Percentiles rank a stretch among this genome's conserved stretches.
Evolutionary conservation across 2,888 invertebrate genomes (phyloP).

Genomic region (Spodoptera exigua): DNA sequence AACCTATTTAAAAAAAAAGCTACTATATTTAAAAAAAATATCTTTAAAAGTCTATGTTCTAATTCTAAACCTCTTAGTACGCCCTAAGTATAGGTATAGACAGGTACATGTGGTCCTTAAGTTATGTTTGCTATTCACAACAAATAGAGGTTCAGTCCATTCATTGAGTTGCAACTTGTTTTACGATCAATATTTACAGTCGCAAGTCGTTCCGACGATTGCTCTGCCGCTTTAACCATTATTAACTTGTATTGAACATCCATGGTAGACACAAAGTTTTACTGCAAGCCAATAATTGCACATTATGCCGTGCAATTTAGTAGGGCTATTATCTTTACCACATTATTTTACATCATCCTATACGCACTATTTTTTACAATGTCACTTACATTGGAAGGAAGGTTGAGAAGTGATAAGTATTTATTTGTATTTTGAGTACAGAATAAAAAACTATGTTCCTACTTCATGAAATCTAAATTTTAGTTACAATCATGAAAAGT

Average conservation of each 20-base stretch:
- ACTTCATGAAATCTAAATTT: too few relatives aligned
- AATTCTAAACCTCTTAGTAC: conserved; percentile 5
- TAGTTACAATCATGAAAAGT: too few relatives aligned
- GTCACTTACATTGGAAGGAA: too few relatives aligned
- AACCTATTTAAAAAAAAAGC: too few relatives aligned
- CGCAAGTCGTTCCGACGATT: conserved; percentile 37
- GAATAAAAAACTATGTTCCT: too few relatives aligned
- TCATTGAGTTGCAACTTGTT: conserved; percentile 29
- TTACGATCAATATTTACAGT: conserved; percentile 43
- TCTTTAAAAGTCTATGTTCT: too few relatives aligned
- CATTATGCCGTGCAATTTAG: conserved; percentile 8
- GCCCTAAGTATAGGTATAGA: neutral
- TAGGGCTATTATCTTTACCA: neutral
- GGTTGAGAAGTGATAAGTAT: too few relatives aligned
- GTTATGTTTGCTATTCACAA: conserved; percentile 35
- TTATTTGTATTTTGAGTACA: too few relatives aligned
- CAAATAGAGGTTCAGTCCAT: conserved; percentile 19
- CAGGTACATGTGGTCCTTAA: conserved; percentile 10
- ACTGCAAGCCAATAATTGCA: conserved; percentile 7
- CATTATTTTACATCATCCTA: too few relatives aligned
- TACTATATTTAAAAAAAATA: too few relatives aligned
- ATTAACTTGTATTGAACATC: conserved; percentile 19
- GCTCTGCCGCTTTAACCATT: conserved; percentile 17
- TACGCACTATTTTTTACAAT: too few relatives aligned
- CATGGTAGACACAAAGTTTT: conserved; percentile 10